Evolutionary conservation across 2,113 vertebrate genomes (phyloP).

Genomic region (Nicator chloris): DNA sequence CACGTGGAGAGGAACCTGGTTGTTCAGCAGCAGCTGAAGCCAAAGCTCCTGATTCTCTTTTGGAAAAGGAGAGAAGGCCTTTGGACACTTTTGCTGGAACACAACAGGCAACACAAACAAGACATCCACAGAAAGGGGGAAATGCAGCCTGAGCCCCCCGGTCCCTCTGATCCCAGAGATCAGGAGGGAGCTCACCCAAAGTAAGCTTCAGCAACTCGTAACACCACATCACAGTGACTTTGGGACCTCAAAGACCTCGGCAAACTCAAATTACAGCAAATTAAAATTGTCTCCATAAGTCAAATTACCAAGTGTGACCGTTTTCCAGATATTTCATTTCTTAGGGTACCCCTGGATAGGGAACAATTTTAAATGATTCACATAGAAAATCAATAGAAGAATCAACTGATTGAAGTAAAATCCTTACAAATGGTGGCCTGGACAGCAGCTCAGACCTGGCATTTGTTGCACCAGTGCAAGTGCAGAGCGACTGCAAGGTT

Average conservation of each 20-base stretch:
- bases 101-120: background rate
- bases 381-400: background rate
- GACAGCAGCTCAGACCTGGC: background rate
- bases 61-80: background rate
- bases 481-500: background rate
- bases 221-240: accelerated
- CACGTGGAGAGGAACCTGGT: background rate
- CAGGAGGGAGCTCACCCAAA: background rate
- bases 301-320: background rate
- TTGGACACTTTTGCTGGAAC: background rate
- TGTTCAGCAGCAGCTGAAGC: background rate
- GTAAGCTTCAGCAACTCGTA: accelerated
- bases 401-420: background rate
- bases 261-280: background rate
- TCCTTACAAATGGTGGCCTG: background rate
- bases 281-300: background rate
- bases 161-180: background rate
- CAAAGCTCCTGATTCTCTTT: background rate
- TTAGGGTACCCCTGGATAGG: background rate
- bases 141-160: background rate
- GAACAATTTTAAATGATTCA: background rate
- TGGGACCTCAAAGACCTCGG: background rate
- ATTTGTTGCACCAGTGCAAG: background rate
- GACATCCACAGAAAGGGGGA: too few relatives aligned
- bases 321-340: background rate